Conservation (phyloP, 92 coral and sea anemone species). For the Epizoanthus ramosus region DNA sequence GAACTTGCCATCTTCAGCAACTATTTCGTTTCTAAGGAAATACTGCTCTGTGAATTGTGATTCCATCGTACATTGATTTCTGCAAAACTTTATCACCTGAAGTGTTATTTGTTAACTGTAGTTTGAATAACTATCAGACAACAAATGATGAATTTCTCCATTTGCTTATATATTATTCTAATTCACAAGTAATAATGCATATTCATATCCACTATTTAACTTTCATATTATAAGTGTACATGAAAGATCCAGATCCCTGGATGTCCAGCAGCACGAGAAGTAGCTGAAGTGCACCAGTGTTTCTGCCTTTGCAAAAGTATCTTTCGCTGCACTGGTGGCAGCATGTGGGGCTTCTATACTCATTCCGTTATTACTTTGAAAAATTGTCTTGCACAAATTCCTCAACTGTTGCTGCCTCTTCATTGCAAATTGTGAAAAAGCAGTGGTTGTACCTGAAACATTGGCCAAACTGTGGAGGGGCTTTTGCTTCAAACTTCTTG, state of each 20-base stretch:
- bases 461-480: slow-evolving; percentile 35
- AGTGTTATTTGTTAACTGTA: no score
- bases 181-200: no score
- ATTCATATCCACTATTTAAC: no score
- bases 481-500: slow-evolving; percentile 36
- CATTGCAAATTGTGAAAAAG: slow-evolving; percentile 23
- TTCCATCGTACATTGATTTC: no score
- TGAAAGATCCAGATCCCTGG: slow-evolving; percentile 33
- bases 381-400: slow-evolving; percentile 37
- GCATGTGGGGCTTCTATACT: slow-evolving; percentile 8
- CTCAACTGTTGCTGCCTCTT: slow-evolving; percentile 37
- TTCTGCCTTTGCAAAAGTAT: slow-evolving; percentile 31
- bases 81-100: no score
- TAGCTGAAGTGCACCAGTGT: slow-evolving; percentile 44
- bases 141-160: no score
- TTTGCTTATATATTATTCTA: no score
- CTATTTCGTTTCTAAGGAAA: no score
- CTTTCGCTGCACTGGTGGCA: slow-evolving; percentile 1
- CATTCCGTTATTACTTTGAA: slow-evolving; percentile 37
- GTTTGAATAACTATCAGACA: no score
- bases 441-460: slow-evolving; percentile 45
- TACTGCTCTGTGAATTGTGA: no score
- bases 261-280: slow-evolving; percentile 34
- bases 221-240: no score
- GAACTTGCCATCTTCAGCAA: no score